phyloP scores from a whole-genome alignment of 2,797 vertebrate genomes.

The Gymnoscopelus microlampas region DNA sequence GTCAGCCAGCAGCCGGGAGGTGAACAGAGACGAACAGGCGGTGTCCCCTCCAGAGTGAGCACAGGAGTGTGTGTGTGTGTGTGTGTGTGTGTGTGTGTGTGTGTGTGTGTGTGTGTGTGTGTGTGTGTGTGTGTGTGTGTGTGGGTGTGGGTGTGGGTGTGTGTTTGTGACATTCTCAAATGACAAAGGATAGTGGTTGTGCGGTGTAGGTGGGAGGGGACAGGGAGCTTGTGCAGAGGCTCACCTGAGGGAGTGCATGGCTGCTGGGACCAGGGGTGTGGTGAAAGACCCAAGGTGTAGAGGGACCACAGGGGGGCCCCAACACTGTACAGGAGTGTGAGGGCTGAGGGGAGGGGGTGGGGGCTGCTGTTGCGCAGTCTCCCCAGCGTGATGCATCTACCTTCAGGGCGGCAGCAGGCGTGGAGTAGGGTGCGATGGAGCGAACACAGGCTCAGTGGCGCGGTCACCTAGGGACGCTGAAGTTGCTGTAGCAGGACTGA shows the following conservation, averaged over 20 bases:
- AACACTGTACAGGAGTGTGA: slow-evolving; percentile 65
- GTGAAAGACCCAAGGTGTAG: slow-evolving; percentile 61
- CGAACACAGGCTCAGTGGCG: slow-evolving; percentile 85
- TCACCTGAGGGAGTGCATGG: slow-evolving; percentile 75
- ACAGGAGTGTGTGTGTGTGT: slow-evolving; percentile 61
- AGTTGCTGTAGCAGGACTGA: slow-evolving; percentile 86
- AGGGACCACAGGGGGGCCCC: slow-evolving; percentile 60
- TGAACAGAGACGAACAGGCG: slow-evolving; percentile 80
- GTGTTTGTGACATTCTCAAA: slow-evolving; percentile 72
- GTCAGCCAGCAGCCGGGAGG: slow-evolving; percentile 79
- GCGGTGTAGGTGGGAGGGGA: slow-evolving; percentile 64
- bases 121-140: slow-evolving; percentile 47
- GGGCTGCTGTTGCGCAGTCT: slow-evolving; percentile 77
- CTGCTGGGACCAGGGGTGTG: slow-evolving; percentile 64
- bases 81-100: slow-evolving; percentile 20
- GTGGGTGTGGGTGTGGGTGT: slow-evolving; percentile 47
- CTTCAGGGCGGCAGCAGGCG: slow-evolving; percentile 88
- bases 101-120: neutral
- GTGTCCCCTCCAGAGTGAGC: slow-evolving; percentile 80
- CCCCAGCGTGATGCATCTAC: slow-evolving; percentile 85
- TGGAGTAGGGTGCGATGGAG: slow-evolving; percentile 85
- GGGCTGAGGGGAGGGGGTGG: slow-evolving; percentile 48
- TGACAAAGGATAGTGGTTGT: slow-evolving; percentile 71
- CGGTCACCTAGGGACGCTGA: slow-evolving; percentile 86
- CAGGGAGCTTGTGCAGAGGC: slow-evolving; percentile 58